Conservation (phyloP, 2,113 vertebrate genomes). For the Prunella himalayana region DNA sequence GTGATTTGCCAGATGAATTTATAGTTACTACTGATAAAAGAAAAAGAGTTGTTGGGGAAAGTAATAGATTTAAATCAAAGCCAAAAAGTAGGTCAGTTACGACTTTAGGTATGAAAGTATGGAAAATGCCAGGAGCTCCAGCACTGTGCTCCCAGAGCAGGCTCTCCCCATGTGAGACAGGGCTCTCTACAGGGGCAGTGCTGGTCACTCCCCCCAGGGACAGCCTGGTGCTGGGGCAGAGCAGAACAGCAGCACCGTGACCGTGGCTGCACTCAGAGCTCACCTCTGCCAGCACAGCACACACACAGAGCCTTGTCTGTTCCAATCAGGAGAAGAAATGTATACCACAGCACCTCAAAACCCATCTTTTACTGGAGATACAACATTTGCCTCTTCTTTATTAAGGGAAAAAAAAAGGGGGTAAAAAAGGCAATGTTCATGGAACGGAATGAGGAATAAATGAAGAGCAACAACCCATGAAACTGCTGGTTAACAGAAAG, state of each 20-base stretch:
- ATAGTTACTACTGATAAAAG: background rate
- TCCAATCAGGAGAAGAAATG: background rate
- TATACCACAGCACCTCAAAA: background rate
- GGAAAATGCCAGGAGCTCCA: background rate
- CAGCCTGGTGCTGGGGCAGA: fast-evolving
- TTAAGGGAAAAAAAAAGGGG: no score
- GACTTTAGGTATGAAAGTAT: background rate
- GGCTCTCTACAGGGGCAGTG: background rate
- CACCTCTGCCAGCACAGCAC: background rate
- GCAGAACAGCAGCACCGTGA: background rate
- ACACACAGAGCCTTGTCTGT: background rate
- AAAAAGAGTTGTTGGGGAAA: background rate
- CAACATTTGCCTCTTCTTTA: background rate
- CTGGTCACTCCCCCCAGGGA: background rate
- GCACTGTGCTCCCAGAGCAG: background rate
- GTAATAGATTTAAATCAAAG: background rate
- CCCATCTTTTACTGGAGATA: background rate
- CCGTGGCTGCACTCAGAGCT: background rate
- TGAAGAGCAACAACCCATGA: background rate
- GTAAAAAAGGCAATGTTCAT: background rate
- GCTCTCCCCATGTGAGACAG: background rate
- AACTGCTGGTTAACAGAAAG: background rate
- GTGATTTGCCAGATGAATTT: background rate
- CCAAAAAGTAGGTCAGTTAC: constrained; percentile 6
- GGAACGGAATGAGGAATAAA: background rate